Percentiles rank a stretch among this genome's conserved stretches.
Conservation (phyloP, 2,113 vertebrate genomes). For the Cebidichthys violaceus region DNA sequence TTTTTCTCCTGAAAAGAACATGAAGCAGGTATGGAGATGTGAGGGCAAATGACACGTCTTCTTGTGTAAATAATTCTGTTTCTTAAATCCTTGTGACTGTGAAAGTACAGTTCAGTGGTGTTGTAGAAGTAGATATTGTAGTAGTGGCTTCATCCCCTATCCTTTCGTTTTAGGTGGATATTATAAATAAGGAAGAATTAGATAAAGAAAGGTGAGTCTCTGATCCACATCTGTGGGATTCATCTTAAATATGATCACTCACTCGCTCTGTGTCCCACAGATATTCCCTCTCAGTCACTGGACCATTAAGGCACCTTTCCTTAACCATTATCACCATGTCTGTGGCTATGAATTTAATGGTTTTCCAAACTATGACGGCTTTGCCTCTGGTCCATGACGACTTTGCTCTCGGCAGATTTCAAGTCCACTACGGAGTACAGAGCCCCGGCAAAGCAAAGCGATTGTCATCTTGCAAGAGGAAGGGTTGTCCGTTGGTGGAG, state of each 20-base stretch:
- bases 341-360: conserved; percentile 6
- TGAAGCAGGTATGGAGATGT: conserved; percentile 83
- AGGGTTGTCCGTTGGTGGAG: conserved; percentile 61
- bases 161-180: conserved; percentile 87
- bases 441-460: conserved; percentile 77
- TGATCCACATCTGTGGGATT: conserved; percentile 60
- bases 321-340: conserved; percentile 46
- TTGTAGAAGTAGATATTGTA: conserved; percentile 55
- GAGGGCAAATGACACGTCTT: background rate
- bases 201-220: conserved; percentile 85
- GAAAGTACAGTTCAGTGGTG: conserved; percentile 55
- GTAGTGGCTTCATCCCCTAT: conserved; percentile 78
- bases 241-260: conserved; percentile 46
- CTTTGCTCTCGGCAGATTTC: conserved; percentile 73
- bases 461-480: conserved; percentile 76
- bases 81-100: conserved; percentile 55
- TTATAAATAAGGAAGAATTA: conserved; percentile 85
- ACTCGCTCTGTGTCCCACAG: conserved; percentile 50
- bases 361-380: background rate
- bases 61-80: conserved; percentile 35
- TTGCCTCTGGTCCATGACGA: background rate
- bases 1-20: conserved; percentile 90
- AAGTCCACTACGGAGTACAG: conserved; percentile 72
- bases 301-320: conserved; percentile 49
- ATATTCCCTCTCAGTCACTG: conserved; percentile 55